Conservation (phyloP, 2,113 vertebrate species). For the Anoura caudifer region DNA sequence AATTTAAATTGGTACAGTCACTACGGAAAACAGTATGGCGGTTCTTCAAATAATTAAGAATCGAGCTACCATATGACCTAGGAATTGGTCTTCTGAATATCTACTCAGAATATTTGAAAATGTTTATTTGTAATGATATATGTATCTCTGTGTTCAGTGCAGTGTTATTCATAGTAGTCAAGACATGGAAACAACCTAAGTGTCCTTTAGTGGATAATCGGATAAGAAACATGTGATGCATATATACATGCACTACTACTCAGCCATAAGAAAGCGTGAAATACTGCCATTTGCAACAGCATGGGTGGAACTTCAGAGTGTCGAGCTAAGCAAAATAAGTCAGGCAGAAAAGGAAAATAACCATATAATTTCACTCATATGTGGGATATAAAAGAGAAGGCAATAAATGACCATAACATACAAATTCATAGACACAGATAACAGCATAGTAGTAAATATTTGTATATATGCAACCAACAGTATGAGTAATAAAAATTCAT, state of each 20-base stretch:
- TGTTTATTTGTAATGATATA: no score
- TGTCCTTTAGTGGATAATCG: not conserved
- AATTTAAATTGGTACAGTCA: no score
- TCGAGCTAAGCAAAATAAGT: not conserved
- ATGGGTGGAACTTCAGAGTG: not conserved
- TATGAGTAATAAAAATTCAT: not conserved
- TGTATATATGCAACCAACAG: not conserved
- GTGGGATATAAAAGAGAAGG: no score
- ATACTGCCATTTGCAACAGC: not conserved
- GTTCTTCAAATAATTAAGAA: no score
- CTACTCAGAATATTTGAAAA: no score
- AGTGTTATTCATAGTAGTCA: no score
- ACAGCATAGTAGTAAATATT: not conserved
- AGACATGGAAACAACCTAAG: not conserved
- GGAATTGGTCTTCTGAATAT: no score
- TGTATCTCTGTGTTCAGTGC: no score
- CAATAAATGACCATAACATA: no score
- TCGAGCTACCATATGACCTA: no score
- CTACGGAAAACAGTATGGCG: no score
- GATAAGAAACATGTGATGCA: not conserved
- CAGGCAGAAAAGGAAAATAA: not conserved
- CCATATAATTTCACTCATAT: not conserved
- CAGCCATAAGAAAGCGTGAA: not conserved
- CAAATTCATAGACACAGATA: no score
- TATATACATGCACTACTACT: not conserved